A percentile compares a stretch with the other conserved stretches of the same genome.
phyloP scores from a whole-genome alignment of 1,140 invertebrate species.

The Tetragonula clypearis region DNA sequence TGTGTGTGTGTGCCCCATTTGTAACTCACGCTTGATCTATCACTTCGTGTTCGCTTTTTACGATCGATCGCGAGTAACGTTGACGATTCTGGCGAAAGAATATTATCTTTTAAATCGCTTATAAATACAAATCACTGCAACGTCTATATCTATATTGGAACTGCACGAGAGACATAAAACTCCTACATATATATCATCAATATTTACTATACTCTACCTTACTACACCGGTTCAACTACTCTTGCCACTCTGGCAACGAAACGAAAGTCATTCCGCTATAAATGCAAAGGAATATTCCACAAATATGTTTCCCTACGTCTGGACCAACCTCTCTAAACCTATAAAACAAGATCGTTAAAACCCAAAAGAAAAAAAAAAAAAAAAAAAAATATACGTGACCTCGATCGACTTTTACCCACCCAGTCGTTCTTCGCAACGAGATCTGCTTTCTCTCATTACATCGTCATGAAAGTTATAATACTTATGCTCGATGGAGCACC shows the following conservation, averaged over 20 bases:
- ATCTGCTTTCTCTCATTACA: conserved; percentile 60
- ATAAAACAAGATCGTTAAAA: not conserved
- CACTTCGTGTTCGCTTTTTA: too few relatives aligned
- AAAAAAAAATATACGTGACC: conserved; percentile 24
- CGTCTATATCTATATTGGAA: too few relatives aligned
- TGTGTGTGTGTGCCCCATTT: not conserved
- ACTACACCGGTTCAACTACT: too few relatives aligned
- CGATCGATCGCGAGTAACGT: not conserved
- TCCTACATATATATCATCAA: too few relatives aligned
- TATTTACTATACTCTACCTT: too few relatives aligned
- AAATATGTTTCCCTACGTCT: not conserved
- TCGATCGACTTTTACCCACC: conserved; percentile 47
- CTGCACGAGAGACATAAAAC: too few relatives aligned
- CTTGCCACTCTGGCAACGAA: too few relatives aligned
- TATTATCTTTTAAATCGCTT: not conserved
- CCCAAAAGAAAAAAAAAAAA: too few relatives aligned
- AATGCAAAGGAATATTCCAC: not conserved
- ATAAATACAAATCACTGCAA: too few relatives aligned
- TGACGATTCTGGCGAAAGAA: not conserved
- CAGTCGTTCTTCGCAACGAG: conserved; percentile 34
- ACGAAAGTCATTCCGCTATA: too few relatives aligned
- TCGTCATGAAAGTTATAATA: conserved; percentile 53
- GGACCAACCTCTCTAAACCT: not conserved
- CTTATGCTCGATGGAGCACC: conserved; percentile 47
- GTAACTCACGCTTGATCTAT: not conserved